Evolutionary conservation across 2,888 invertebrate genomes (phyloP).

Genomic region (Drosophila fulvimacula): DNA sequence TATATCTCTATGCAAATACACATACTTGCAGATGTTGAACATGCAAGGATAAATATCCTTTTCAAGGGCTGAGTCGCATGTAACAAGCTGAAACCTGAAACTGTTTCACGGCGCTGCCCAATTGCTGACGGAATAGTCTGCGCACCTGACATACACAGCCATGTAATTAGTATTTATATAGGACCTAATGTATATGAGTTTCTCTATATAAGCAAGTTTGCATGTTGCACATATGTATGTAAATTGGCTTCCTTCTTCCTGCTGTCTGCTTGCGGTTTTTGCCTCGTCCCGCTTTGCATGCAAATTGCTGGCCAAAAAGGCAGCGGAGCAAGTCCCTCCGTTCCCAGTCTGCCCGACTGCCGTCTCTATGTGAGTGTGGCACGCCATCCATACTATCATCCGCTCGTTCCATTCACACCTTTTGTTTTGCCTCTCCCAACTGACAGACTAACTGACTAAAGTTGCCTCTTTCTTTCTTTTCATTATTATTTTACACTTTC

Average conservation of each 20-base stretch:
- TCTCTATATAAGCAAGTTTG: slow-evolving; percentile 14
- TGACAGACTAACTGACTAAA: slow-evolving; percentile 40
- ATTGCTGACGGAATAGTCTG: slow-evolving; percentile 3
- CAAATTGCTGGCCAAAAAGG: slow-evolving; percentile 64
- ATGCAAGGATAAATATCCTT: not conserved
- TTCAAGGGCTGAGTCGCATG: not conserved
- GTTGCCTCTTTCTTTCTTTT: slow-evolving; percentile 30
- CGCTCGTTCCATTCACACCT: slow-evolving; percentile 39
- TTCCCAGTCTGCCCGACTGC: not conserved
- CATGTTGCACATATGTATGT: slow-evolving; percentile 34
- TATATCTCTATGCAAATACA: not conserved
- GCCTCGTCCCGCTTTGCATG: slow-evolving; percentile 51
- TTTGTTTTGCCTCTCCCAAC: slow-evolving; percentile 33
- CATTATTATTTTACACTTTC: slow-evolving; percentile 69
- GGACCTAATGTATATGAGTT: not conserved
- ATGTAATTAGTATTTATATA: slow-evolving; percentile 33
- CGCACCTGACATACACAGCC: slow-evolving; percentile 30
- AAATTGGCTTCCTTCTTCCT: slow-evolving; percentile 58
- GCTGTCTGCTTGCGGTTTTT: slow-evolving; percentile 67
- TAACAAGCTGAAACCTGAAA: slow-evolving; percentile 11
- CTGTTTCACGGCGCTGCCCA: slow-evolving; percentile 6
- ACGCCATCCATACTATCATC: slow-evolving; percentile 39
- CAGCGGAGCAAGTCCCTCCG: slow-evolving; percentile 37
- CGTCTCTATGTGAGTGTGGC: slow-evolving; percentile 32
- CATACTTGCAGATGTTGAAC: not conserved